phyloP scores from a whole-genome alignment of 1,140 invertebrate genomes.

The Patella vulgata region DNA sequence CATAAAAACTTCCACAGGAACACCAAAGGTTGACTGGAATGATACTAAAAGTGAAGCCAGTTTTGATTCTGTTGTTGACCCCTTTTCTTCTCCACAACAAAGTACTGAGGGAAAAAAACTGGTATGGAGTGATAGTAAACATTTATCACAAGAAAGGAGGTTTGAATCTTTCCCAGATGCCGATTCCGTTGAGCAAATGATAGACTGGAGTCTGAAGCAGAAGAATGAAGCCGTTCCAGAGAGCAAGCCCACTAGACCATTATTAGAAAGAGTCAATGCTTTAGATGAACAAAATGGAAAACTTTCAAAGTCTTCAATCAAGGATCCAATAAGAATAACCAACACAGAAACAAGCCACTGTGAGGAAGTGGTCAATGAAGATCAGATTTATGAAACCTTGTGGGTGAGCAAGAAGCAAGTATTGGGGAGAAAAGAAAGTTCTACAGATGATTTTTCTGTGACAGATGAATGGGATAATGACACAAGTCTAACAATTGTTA shows the following conservation, averaged over 20 bases:
- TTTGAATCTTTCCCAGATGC: background rate
- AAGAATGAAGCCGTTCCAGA: background rate
- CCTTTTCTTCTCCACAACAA: too few species aligned
- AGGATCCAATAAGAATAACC: background rate
- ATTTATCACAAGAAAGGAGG: too few species aligned
- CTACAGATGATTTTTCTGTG: too few species aligned
- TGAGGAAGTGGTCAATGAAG: background rate
- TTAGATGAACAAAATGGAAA: background rate
- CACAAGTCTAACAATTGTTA: background rate
- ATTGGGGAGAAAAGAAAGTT: background rate
- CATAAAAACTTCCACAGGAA: too few species aligned
- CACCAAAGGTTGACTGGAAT: too few species aligned
- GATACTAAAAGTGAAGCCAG: too few species aligned
- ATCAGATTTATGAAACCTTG: background rate
- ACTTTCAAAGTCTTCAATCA: background rate
- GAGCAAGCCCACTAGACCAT: too few species aligned
- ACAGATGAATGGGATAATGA: background rate
- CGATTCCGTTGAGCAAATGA: background rate
- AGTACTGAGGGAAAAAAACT: too few species aligned
- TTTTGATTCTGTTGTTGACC: too few species aligned
- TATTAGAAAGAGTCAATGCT: too few species aligned
- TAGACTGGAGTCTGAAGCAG: background rate
- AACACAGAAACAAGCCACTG: background rate
- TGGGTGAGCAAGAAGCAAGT: background rate
- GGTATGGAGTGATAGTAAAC: too few species aligned